Evolutionary conservation across 2,888 invertebrate species (phyloP), one percentile per base, ranked within the genome.

Genomic region (Erebia aethiops): DNA sequence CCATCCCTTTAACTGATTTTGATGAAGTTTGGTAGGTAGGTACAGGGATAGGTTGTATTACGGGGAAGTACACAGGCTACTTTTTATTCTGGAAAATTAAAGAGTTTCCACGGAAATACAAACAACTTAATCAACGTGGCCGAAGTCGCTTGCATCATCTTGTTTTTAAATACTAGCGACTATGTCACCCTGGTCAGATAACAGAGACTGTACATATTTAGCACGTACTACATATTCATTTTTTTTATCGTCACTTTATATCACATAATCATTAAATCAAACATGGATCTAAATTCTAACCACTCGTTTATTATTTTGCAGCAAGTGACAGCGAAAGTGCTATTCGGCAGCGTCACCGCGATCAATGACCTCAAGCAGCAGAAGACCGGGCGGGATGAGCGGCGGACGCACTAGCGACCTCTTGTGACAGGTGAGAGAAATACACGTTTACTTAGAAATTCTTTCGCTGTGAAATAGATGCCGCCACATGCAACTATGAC

Each of bases 341-440:
- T 96, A 86, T 96, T 96, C 86, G 95, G 96, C 74, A 95, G 95
- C 79, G 95, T 96, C 84, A 94, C 95, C 76, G 95, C 96, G 83
- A 96, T 96, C 90, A 96, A 95, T 89, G 95, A 96, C 87, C 94
- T 96, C 84, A 95, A 96, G 81, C 95, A 96, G 85, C 95, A 95
- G 87, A 95, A 95, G 90, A 92, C 94, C 74, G 94, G 95, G 81
- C 92, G 95, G 78, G 95, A 95, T 80, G 94, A 92, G 80, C 94
- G 95, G 85, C 90, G 95, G 87, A 94, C 91, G 77, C 94, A 94
- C 82, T 93, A 92, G 82, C 82, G 87, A 78, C 89, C 87, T 84
- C 91, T 88, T 76, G 77, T 75, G 77, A 76, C 79, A 79, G 80
- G 83, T 84, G 16, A 52, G 76, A 14, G n/a, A 73, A 82, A 21